Evolutionary conservation across 2,888 invertebrate genomes (phyloP), one percentile per base, ranked within the genome.

Genomic region (Chloromyia formosa): DNA sequence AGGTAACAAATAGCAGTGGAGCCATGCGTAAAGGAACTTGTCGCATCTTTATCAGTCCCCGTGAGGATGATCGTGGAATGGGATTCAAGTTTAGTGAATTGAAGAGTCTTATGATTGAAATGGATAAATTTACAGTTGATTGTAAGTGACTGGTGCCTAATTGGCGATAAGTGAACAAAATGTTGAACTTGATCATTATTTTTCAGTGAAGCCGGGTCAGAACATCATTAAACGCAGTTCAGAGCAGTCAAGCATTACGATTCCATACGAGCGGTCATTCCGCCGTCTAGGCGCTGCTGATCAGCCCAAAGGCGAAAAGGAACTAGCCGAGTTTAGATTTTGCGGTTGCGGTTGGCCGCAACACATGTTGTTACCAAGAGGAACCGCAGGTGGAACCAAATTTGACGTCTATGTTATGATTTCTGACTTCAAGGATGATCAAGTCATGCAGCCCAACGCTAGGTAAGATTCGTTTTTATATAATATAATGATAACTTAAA

Each of bases 271-370:
- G 82, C 88, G 91, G 74, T 93, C 93, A 1, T 95, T 94, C 90
- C 89, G 92, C 3, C 88, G 90, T 80, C 82, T 92, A 77, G 91
- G 92, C 79, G 81, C 82, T 0, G 84, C 82, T 22, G 86, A 90
- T 12, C 90, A 91, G 0, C 84, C 84, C 0, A 81, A 77, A 1
- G 75, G 77, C 72, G 83, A 87, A 0, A 85, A 84, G 1, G 82
- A 85, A 1, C 84, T 88, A 0, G 87, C 86, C 0, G 83, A 86
- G 71, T 93, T 92, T 86, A 92, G 92, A 85, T 93, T 93, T 88
- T 95, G 95, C 86, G 94, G 94, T 76, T 95, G 95, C 80, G 94
- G 94, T 69, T 94, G 94, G 94, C 94, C 94, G 0, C 91, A 93
- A 76, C 94, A 94, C 84, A 88, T 94, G 89, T 87, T 94, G 5